Percentiles rank a stretch among this genome's conserved stretches.
phyloP scores from a whole-genome alignment of 2,888 invertebrate species.

The Drosophila testacea region DNA sequence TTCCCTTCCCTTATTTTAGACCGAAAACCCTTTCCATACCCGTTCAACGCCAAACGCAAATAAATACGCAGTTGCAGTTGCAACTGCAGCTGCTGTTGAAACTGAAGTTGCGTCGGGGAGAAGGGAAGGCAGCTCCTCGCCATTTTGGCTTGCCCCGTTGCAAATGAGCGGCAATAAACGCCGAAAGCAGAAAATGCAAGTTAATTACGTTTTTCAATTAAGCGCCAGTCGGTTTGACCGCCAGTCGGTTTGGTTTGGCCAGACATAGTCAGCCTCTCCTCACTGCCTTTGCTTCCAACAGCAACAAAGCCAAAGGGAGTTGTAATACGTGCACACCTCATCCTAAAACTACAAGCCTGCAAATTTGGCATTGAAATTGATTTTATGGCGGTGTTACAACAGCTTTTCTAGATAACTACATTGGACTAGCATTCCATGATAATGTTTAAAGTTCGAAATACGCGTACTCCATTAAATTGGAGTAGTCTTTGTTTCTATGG shows the following conservation, averaged over 20 bases:
- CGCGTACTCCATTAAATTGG: background rate
- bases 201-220: constrained; percentile 80
- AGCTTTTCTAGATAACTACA: constrained; percentile 26
- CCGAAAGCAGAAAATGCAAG: constrained; percentile 79
- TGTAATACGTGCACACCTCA: background rate
- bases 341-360: constrained; percentile 36
- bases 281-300: background rate
- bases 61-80: constrained; percentile 59
- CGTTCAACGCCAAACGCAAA: constrained; percentile 53
- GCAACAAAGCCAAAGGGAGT: constrained; percentile 28
- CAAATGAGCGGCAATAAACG: constrained; percentile 79
- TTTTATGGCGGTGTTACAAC: constrained; percentile 45
- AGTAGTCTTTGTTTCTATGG: background rate
- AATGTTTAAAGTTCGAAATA: background rate
- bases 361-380: constrained; percentile 67
- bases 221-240: constrained; percentile 64
- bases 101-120: constrained; percentile 29
- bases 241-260: constrained; percentile 29
- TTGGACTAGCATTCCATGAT: background rate
- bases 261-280: constrained; percentile 16
- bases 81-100: background rate
- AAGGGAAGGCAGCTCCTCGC: constrained; percentile 27
- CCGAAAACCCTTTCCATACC: constrained; percentile 19
- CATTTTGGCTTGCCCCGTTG: constrained; percentile 58
- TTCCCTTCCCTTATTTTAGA: constrained; percentile 13